Base-by-base conservation (phyloP, 2,888 invertebrate genomes). In the Gibbula magus region DNA sequence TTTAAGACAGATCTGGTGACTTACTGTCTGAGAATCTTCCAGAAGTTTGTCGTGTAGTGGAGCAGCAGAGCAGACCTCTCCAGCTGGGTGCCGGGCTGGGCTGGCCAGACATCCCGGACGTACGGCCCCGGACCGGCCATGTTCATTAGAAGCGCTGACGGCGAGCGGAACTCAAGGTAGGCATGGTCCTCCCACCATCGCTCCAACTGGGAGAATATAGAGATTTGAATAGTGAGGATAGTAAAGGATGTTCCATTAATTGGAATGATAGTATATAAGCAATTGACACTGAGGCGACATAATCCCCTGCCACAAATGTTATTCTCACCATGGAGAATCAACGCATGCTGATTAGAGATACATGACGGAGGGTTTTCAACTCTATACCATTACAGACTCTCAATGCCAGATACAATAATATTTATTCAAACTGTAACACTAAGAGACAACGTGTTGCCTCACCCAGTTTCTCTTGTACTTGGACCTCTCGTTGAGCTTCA, bases 131-230 rank as follows among this genome's bases (percentile, higher is more conserved):
- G 88, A 73, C 91, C 94, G 3, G 92, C 89, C 93, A 94, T 94
- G 75, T 94, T 94, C 74, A 93, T 92, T 78, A 93, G 93, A 0
- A 95, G 95, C 67, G 94, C 88, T 16, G 94, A 86, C 0, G 95
- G 95, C 16, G 92, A 85, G 29, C 95, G 92, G 39, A 93, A 85
- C 74, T 92, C 91, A 78, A 94, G 92, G 88, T 95, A 95, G 0
- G 94, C 95, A 83, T 94, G 93, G 52, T 94, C 93, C 86, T 94
- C 94, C 95, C 95, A 95, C 94, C 94, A 95, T 84, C 92, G 91
- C 81, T 94, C 94, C 56, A 94, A 83, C 93, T 93, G 85, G 76
- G n/a, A n/a, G n/a, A n/a, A n/a, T n/a, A n/a, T n/a, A n/a, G n/a
- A n/a, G n/a, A n/a, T n/a, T n/a, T n/a, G n/a, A n/a, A n/a, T n/a